Percentiles rank a stretch among this genome's conserved stretches.
These are phyloP conservation scores for Rostratula benghalensis DNA, from an alignment of 2,113 vertebrate species.

Conservation along the genomic window DNA sequence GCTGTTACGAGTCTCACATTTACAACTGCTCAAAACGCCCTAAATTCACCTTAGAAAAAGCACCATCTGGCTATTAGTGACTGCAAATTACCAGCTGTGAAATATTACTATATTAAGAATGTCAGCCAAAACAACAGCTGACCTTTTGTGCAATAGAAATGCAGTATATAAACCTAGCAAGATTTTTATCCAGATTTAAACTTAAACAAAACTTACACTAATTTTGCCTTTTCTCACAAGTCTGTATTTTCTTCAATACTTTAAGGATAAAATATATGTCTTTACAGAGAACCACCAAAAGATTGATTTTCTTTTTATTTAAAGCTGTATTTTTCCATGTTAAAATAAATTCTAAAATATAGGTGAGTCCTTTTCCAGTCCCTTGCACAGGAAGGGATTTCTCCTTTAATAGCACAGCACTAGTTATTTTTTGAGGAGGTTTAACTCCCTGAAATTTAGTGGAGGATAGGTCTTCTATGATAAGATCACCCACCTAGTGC, in stretches of 20 bases:
- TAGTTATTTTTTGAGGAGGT: background rate
- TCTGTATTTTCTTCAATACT: background rate
- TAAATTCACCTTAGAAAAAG: slow-evolving; percentile 54
- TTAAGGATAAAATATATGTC: background rate
- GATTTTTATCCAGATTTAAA: slow-evolving; percentile 15
- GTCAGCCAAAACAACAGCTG: slow-evolving; percentile 32
- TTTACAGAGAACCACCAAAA: background rate
- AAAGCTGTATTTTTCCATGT: background rate
- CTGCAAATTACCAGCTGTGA: slow-evolving; percentile 56
- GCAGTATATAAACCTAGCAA: background rate
- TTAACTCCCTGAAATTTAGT: background rate
- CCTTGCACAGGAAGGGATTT: background rate
- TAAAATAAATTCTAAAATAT: background rate
- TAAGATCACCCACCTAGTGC: background rate
- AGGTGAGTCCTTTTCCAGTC: background rate
- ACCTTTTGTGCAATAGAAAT: slow-evolving; percentile 28
- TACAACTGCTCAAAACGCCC: slow-evolving; percentile 27
- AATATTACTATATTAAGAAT: slow-evolving; percentile 47
- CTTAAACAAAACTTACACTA: background rate
- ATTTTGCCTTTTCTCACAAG: background rate
- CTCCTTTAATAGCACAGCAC: background rate
- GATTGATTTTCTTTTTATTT: background rate
- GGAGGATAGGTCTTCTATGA: background rate
- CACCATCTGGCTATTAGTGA: slow-evolving; percentile 49
- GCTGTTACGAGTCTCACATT: background rate